Evolutionary conservation across 2,797 vertebrate genomes (phyloP), one percentile per base, ranked within the genome.

Genomic region (Melanogrammus aeglefinus): DNA sequence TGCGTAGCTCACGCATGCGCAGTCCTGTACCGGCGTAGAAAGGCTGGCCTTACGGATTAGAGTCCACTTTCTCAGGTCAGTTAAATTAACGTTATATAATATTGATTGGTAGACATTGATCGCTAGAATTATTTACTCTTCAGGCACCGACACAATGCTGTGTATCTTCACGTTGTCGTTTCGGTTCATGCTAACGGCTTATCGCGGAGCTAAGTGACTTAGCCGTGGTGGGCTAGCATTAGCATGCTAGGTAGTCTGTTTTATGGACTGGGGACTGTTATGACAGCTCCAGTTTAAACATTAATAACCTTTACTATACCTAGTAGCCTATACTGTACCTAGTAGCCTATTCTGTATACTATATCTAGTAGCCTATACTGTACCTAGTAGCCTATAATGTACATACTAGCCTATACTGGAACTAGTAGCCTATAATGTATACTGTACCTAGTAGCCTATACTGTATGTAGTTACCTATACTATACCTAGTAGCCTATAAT

Each of bases 31-130:
- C 94, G 94, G 94, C 91, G 87, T 87, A 83, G 76, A 29, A 80
- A 84, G 90, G 78, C 90, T 89, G 93, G 93, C 93, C 91, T 90
- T 91, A 86, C 88, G 91, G 91, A 92, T 92, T 92, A 93, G 78
- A 75, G 81, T 91, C 86, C 88, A 87, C 81, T 78, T 90, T 87
- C 91, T 91, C 92, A 94, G 94, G 94, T 94, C 81, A 90, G 88
- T 87, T 39, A 78, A 14, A 77, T 41, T 35, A 76, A 35, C 76
- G 38, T 39, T 44, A 44, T 44, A 44, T 44, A 44, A 39, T 27
- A 14, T 16, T 0, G 1, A 44, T 77, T 75, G 72, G 77, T 36
- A 18, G 0, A 7, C 16, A 1, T 72, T 0, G 36, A 0, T 69
- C 1, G 0, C 29, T 27, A 1, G 29, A 57, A 35, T 13, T 0